Percentiles rank a stretch among this genome's conserved stretches.
Conservation (phyloP, 2,888 invertebrate species). For the Luperina nickerlii region DNA sequence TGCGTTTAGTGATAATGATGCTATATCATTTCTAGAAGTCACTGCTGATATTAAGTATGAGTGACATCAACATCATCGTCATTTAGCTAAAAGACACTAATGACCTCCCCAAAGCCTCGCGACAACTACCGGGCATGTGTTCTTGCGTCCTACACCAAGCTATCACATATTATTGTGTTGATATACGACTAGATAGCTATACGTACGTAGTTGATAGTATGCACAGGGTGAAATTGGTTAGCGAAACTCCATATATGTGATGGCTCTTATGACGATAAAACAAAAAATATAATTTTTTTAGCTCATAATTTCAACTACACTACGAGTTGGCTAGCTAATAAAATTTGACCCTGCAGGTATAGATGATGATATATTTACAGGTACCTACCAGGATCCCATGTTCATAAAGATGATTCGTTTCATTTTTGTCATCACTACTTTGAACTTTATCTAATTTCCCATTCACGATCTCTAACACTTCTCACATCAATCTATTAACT, state of each 20-base stretch:
- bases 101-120: neutral
- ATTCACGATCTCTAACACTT: conserved; percentile 25
- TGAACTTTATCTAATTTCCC: conserved; percentile 41
- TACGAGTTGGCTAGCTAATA: neutral
- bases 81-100: neutral
- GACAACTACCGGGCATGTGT: neutral
- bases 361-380: neutral
- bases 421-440: neutral
- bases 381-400: neutral
- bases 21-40: neutral
- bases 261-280: neutral
- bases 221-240: neutral
- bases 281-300: neutral
- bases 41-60: neutral
- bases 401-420: neutral
- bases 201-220: neutral
- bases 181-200: neutral
- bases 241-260: neutral
- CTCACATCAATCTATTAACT: conserved; percentile 19
- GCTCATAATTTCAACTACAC: neutral
- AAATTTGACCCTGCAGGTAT: neutral
- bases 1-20: neutral
- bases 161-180: neutral
- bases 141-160: neutral
- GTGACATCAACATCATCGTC: neutral